A percentile compares a stretch with the other conserved stretches of the same genome.
These are phyloP conservation scores for Labia minor DNA, from an alignment of 2,888 invertebrate genomes.

Conservation along the genomic window DNA sequence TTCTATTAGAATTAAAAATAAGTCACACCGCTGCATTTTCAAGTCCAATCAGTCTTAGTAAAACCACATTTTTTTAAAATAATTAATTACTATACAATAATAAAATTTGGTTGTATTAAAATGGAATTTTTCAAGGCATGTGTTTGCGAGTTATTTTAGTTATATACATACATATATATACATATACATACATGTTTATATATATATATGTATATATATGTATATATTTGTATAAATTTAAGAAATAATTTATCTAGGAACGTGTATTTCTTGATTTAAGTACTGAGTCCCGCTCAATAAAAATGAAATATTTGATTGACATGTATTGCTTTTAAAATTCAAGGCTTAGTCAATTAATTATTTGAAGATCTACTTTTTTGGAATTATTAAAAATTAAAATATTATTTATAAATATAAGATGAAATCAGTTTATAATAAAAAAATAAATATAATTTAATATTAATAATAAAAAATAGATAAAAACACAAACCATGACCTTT, in stretches of 20 bases:
- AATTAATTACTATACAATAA: background rate
- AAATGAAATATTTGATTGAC: background rate
- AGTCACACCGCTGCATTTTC: slow-evolving; percentile 7
- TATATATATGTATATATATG: too few species aligned
- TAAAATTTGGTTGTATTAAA: background rate
- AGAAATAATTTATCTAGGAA: background rate
- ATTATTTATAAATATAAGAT: background rate
- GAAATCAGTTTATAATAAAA: background rate
- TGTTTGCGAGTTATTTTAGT: slow-evolving; percentile 4
- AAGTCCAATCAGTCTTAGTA: slow-evolving; percentile 13
- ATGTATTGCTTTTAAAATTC: slow-evolving; percentile 1
- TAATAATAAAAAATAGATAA: too few species aligned
- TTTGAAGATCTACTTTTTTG: background rate
- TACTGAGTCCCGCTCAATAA: slow-evolving; percentile 13
- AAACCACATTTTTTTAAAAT: slow-evolving; percentile 13
- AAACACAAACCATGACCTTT: background rate
- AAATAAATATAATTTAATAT: too few species aligned
- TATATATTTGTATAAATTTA: too few species aligned
- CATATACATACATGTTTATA: too few species aligned
- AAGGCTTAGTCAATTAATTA: background rate
- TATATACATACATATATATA: too few species aligned
- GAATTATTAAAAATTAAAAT: background rate
- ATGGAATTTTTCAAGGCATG: slow-evolving; percentile 3
- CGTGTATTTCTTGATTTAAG: slow-evolving; percentile 1
- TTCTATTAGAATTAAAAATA: background rate